Evolutionary conservation across 2,797 vertebrate genomes (phyloP).

Genomic region (Babyrousa celebensis): DNA sequence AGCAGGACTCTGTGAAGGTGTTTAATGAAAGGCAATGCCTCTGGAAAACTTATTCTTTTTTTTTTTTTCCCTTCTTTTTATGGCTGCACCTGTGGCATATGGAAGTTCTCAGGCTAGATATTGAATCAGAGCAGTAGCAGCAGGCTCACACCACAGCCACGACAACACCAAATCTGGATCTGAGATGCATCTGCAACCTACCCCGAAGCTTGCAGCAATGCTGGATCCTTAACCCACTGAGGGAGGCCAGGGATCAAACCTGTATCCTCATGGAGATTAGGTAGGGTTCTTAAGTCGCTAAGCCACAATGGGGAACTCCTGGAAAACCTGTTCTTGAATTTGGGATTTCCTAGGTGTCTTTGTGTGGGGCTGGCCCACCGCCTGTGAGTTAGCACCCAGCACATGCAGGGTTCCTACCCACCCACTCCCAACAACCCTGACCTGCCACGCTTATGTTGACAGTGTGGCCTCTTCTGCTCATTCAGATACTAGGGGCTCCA

Average conservation of each 20-base stretch:
- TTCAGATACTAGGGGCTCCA: neutral
- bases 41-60: too few species aligned
- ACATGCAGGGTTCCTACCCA: neutral
- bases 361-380: neutral
- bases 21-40: neutral
- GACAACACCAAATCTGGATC: too few species aligned
- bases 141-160: too few species aligned
- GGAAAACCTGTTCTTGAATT: neutral
- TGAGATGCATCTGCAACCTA: too few species aligned
- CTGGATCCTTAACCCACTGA: too few species aligned
- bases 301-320: neutral
- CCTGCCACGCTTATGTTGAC: neutral
- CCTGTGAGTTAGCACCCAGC: neutral
- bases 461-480: neutral
- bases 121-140: too few species aligned
- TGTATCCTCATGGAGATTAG: too few species aligned
- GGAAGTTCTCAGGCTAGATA: too few species aligned
- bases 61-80: too few species aligned
- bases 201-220: too few species aligned
- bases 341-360: neutral
- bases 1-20: neutral
- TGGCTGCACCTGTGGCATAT: too few species aligned
- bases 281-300: neutral
- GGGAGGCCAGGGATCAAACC: too few species aligned
- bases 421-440: neutral